These are phyloP conservation scores for Hartigia nigra DNA, from an alignment of 2,888 invertebrate species.

Conservation along the genomic window DNA sequence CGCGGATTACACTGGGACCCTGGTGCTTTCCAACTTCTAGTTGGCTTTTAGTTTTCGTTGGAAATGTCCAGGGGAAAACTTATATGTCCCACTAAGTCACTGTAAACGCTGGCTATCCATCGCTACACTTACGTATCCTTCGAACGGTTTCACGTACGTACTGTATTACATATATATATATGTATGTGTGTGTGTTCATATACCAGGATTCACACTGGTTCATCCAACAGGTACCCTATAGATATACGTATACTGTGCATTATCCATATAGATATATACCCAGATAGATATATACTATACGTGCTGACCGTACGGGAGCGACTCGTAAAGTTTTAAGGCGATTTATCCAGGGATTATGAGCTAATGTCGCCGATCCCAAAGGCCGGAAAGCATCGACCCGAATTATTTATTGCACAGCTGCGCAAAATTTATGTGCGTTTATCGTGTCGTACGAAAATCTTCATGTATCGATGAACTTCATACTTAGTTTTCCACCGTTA, in stretches of 20 bases:
- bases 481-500: not conserved
- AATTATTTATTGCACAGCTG: not conserved
- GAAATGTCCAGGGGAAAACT: not conserved
- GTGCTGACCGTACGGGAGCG: conserved; percentile 5
- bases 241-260: not conserved
- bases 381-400: not conserved
- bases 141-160: not conserved
- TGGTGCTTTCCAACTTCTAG: conserved; percentile 33
- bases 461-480: not conserved
- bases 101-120: conserved; percentile 22
- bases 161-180: not conserved
- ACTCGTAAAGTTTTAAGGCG: conserved; percentile 25
- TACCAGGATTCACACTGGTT: not conserved
- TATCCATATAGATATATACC: not conserved
- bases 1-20: conserved; percentile 45
- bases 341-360: conserved; percentile 44
- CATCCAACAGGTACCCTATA: not conserved
- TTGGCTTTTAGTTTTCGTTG: conserved; percentile 18
- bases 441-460: not conserved
- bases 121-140: not conserved
- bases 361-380: conserved; percentile 24
- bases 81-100: conserved; percentile 37
- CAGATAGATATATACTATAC: not conserved
- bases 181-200: no score
- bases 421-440: not conserved